Evolutionary conservation across 2,113 vertebrate species (phyloP), one percentile per base, ranked within the genome.

Genomic region (Macaca nemestrina): DNA sequence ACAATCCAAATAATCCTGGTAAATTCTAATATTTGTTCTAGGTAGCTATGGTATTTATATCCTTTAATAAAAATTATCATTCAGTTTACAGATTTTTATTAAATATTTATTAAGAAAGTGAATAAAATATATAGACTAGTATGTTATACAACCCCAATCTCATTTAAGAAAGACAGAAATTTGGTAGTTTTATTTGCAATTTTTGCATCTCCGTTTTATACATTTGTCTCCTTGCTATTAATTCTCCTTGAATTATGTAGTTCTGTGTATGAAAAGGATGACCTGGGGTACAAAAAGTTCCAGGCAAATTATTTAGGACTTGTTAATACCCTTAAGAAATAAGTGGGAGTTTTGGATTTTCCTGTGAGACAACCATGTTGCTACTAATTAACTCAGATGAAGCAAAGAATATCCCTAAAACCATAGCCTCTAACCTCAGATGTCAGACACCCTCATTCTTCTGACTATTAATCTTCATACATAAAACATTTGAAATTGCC

Each of bases 311-410:
- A n/a, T 64, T 93, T 59, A 89, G 40, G 5, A 73, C 73, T 96
- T 97, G 14, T 96, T 95, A 93, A 92, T 75, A 94, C 2, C 25
- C 9, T 86, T 94, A 92, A 92, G 79, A 96, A 93, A 59, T 78
- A 94, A 43, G 67, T 14, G 82, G 89, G 68, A 27, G 10, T 52
- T 81, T 92, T 84, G 72, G 52, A 35, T 48, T 38, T 59, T 18
- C 85, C 61, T 96, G 85, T 95, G 67, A 93, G 88, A 98, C 97
- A 94, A 85, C 92, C 2, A 61, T 68, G 22, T 7, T 12, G 0
- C 2, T 95, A 18, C 23, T 97, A 97, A 98, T 97, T 97, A 96
- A 88, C 59, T 83, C 10, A 48, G 70, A 90, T 89, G 45, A 96
- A 98, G 95, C 14, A 89, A 75, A 93, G 13, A 90, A 32, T 45